phyloP scores from a whole-genome alignment of 2,888 invertebrate genomes.

The Drosophila peninsularis region DNA sequence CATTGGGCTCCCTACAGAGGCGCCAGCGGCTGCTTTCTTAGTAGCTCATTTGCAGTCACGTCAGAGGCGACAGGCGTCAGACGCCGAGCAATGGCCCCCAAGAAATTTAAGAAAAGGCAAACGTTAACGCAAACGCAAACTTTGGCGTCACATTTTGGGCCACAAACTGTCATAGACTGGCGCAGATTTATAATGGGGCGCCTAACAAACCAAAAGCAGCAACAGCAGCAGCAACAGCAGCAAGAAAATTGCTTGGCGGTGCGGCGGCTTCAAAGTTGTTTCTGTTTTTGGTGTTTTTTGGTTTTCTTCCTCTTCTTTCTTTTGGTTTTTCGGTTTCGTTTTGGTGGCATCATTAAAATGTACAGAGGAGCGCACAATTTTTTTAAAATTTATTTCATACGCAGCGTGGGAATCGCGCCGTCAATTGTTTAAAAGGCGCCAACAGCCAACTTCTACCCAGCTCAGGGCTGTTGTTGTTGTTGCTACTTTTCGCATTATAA shows the following conservation, averaged over 20 bases:
- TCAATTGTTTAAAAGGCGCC: slow-evolving; percentile 76
- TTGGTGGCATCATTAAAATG: slow-evolving; percentile 77
- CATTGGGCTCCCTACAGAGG: neutral
- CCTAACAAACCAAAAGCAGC: slow-evolving; percentile 56
- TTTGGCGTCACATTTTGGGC: slow-evolving; percentile 63
- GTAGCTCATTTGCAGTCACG: slow-evolving; percentile 70
- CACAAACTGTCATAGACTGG: slow-evolving; percentile 74
- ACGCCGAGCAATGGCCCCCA: slow-evolving; percentile 75
- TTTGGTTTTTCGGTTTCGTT: slow-evolving; percentile 17
- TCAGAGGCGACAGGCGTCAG: slow-evolving; percentile 63
- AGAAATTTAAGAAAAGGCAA: slow-evolving; percentile 32
- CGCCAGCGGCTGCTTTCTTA: slow-evolving; percentile 15
- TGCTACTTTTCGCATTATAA: slow-evolving; percentile 69
- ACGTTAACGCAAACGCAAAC: slow-evolving; percentile 48
- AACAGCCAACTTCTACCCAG: slow-evolving; percentile 40
- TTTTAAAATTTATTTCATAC: slow-evolving; percentile 76
- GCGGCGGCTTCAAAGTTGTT: slow-evolving; percentile 75
- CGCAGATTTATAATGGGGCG: slow-evolving; percentile 79
- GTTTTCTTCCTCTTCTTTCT: slow-evolving; percentile 47
- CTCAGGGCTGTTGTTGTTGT: slow-evolving; percentile 14
- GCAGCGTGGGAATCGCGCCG: slow-evolving; percentile 72
- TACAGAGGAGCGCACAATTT: slow-evolving; percentile 71
- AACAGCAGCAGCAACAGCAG: slow-evolving; percentile 10
- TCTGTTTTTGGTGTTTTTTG: slow-evolving; percentile 42
- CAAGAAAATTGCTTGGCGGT: slow-evolving; percentile 71